A percentile compares a stretch with the other conserved stretches of the same genome.
phyloP scores from a whole-genome alignment of 2,113 vertebrate genomes.

The Ictalurus furcatus region DNA sequence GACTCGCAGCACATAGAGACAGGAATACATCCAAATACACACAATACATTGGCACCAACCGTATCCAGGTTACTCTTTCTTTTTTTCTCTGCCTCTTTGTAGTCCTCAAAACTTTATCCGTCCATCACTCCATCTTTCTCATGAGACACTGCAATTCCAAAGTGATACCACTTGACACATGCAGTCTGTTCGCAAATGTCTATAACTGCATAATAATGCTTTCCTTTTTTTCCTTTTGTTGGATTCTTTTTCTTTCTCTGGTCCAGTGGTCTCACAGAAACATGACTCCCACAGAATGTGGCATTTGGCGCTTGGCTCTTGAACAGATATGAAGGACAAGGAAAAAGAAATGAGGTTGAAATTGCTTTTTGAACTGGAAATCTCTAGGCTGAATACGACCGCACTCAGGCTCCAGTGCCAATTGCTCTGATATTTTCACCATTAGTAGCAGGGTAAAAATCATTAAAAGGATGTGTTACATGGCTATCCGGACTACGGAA shows the following conservation, averaged over 20 bases:
- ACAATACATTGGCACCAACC: conserved; percentile 47
- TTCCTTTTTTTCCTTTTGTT: background rate
- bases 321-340: background rate
- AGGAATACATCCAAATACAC: conserved; percentile 53
- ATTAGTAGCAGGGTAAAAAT: background rate
- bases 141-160: background rate
- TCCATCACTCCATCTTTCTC: background rate
- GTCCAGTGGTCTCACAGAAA: background rate
- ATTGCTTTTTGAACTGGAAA: conserved; percentile 13
- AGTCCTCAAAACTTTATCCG: background rate
- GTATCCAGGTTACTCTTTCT: conserved; percentile 29
- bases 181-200: conserved; percentile 1
- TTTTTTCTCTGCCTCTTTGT: background rate
- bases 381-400: background rate
- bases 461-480: background rate
- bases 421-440: background rate
- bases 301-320: background rate
- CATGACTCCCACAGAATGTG: conserved; percentile 4
- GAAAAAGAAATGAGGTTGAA: background rate
- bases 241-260: background rate
- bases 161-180: conserved; percentile 28
- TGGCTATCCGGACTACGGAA: background rate
- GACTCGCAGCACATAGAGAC: conserved; percentile 56
- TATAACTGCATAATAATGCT: conserved; percentile 30
- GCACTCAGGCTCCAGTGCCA: background rate